Evolutionary conservation across 2,888 invertebrate species (phyloP).

Genomic region (Protodeltote pygarga): DNA sequence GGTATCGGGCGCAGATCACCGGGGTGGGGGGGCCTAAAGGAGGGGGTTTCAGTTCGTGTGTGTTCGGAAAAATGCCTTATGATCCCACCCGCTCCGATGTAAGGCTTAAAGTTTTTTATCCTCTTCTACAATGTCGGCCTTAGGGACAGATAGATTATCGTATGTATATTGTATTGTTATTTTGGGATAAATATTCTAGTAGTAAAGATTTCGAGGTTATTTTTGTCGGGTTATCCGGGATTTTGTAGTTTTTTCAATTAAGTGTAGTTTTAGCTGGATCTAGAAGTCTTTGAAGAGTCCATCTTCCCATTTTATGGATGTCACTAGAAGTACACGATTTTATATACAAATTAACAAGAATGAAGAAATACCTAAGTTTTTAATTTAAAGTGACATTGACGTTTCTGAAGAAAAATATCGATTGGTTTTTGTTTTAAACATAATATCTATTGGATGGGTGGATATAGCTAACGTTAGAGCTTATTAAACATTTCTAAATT

Average conservation of each 20-base stretch:
- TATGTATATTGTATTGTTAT: constrained; percentile 38
- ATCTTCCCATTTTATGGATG: no score
- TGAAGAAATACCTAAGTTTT: no score
- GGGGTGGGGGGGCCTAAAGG: constrained; percentile 53
- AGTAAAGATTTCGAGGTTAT: neutral
- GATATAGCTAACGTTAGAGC: no score
- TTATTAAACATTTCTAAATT: no score
- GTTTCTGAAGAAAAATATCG: no score
- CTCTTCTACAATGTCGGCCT: constrained; percentile 59
- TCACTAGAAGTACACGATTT: no score
- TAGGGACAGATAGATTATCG: constrained; percentile 53
- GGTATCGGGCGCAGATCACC: constrained; percentile 78
- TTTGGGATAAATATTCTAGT: constrained; percentile 20
- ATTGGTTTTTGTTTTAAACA: no score
- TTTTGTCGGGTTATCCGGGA: neutral
- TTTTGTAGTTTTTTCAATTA: neutral
- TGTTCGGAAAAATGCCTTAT: constrained; percentile 87
- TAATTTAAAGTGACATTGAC: no score
- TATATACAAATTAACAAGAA: no score
- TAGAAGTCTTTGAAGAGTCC: no score
- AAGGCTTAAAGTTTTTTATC: constrained; percentile 71
- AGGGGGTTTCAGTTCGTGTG: constrained; percentile 66
- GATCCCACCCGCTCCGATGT: constrained; percentile 67
- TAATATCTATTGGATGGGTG: no score
- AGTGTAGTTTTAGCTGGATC: no score